A percentile compares a stretch with the other conserved stretches of the same genome.
These are phyloP conservation scores for Philaethria dido DNA, from an alignment of 2,888 invertebrate genomes.

Conservation along the genomic window DNA sequence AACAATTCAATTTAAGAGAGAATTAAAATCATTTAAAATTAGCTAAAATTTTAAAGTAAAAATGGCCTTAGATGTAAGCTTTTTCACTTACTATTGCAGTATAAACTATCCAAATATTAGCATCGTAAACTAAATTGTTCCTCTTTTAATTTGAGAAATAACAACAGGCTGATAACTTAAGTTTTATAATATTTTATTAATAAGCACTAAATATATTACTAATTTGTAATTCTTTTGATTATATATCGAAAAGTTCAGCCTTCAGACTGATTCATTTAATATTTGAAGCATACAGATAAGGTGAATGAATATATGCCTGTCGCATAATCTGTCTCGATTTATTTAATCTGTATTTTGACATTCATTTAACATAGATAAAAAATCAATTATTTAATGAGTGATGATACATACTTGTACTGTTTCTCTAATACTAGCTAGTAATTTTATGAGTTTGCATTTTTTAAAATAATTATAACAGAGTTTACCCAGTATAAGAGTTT, in stretches of 20 bases:
- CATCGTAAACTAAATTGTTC: background rate
- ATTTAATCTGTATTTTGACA: slow-evolving; percentile 10
- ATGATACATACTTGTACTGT: background rate
- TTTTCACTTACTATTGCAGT: background rate
- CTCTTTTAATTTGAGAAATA: slow-evolving; percentile 5
- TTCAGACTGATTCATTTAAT: background rate
- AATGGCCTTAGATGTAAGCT: background rate
- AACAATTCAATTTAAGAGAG: background rate
- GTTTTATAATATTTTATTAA: slow-evolving; percentile 18
- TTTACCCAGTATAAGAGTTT: background rate
- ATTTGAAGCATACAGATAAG: background rate
- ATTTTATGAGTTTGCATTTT: slow-evolving; percentile 7
- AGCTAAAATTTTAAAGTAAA: background rate
- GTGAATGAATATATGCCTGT: background rate
- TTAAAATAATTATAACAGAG: background rate
- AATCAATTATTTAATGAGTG: background rate
- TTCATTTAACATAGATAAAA: slow-evolving; percentile 4
- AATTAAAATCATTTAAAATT: background rate
- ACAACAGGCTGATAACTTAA: slow-evolving; percentile 34
- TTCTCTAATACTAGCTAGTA: slow-evolving; percentile 8
- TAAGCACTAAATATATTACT: slow-evolving; percentile 22
- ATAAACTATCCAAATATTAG: background rate
- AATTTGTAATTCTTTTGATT: background rate
- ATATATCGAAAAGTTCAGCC: background rate
- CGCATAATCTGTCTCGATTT: slow-evolving; percentile 2